phyloP scores from a whole-genome alignment of 2,888 invertebrate species.

The Operophtera brumata region DNA sequence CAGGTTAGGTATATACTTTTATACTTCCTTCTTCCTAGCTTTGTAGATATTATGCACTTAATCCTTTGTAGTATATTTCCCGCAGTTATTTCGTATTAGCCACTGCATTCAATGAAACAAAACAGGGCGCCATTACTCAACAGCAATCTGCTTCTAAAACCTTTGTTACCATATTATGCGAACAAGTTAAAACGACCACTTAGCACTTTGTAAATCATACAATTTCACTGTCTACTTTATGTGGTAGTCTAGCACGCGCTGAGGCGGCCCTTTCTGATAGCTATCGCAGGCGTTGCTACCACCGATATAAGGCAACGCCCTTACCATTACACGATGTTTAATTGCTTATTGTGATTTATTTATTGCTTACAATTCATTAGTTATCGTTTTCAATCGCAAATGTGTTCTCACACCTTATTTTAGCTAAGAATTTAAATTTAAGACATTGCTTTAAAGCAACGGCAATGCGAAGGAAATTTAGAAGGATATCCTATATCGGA shows the following conservation, averaged over 20 bases:
- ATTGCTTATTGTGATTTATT: conserved; percentile 63
- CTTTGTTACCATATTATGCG: conserved; percentile 40
- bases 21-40: too few species aligned
- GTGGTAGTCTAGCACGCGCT: conserved; percentile 58
- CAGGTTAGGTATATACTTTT: too few species aligned
- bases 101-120: conserved; percentile 8
- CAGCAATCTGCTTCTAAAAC: conserved; percentile 35
- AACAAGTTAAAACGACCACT: conserved; percentile 59
- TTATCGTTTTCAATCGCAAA: conserved; percentile 23
- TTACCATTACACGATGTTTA: conserved; percentile 62
- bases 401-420: conserved; percentile 29
- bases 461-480: too few species aligned
- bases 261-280: conserved; percentile 65
- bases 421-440: conserved; percentile 5
- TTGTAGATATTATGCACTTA: background rate
- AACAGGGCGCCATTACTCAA: conserved; percentile 19
- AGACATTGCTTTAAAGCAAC: background rate
- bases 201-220: conserved; percentile 62
- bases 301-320: conserved; percentile 57
- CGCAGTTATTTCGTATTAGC: background rate
- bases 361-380: conserved; percentile 45
- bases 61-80: background rate
- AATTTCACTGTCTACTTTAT: conserved; percentile 57
- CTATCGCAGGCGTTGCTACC: conserved; percentile 68
- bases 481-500: too few species aligned